phyloP scores from a whole-genome alignment of 2,888 invertebrate species.

The Epirrhoe alternata region DNA sequence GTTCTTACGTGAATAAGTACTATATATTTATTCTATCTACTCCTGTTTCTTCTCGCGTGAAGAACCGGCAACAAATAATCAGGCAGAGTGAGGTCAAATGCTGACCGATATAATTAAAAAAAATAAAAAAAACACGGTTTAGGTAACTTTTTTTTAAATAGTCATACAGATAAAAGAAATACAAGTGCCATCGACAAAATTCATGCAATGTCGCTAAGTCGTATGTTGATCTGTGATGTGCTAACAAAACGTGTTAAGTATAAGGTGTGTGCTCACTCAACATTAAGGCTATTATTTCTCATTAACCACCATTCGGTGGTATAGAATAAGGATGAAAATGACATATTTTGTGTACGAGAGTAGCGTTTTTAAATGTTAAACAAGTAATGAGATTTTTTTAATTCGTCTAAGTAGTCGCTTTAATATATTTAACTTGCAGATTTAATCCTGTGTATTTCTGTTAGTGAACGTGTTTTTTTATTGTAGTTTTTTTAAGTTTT shows the following conservation, averaged over 20 bases:
- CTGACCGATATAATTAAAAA: no score
- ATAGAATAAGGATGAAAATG: slow-evolving; percentile 68
- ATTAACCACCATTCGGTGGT: slow-evolving; percentile 35
- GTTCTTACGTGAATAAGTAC: no score
- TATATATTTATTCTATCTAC: no score
- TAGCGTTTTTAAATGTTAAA: slow-evolving; percentile 49
- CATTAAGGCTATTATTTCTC: slow-evolving; percentile 48
- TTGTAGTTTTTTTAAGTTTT: slow-evolving; percentile 37
- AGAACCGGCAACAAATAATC: no score
- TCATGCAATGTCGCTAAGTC: slow-evolving; percentile 65
- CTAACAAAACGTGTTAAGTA: slow-evolving; percentile 64
- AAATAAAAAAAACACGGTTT: no score
- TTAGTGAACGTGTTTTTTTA: slow-evolving; percentile 64
- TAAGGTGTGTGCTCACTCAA: slow-evolving; percentile 51
- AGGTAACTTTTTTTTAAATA: not conserved
- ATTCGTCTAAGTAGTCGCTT: slow-evolving; percentile 71
- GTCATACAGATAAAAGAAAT: not conserved
- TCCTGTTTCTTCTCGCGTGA: no score
- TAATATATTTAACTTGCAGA: slow-evolving; percentile 72
- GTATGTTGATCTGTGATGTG: slow-evolving; percentile 77
- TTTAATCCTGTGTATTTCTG: slow-evolving; percentile 66
- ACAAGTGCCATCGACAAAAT: slow-evolving; percentile 31
- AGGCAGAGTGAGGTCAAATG: no score
- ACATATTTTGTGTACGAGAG: slow-evolving; percentile 81
- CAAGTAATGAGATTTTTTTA: slow-evolving; percentile 57